Evolutionary conservation across 2,888 invertebrate species (phyloP), one percentile per base, ranked within the genome.

Genomic region (Acanthosepion esculentum): DNA sequence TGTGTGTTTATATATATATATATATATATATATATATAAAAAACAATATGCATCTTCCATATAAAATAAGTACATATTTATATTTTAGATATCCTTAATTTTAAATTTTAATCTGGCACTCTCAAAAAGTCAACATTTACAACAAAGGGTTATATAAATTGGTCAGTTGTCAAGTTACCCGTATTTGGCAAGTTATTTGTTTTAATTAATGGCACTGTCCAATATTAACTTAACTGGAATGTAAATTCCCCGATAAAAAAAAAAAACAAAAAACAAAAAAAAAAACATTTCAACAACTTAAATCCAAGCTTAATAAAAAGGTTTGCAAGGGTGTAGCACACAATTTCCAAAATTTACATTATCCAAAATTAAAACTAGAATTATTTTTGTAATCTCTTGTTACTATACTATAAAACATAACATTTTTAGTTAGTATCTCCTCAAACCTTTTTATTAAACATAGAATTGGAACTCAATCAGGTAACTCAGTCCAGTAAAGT

Each of bases 81-180:
- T 23, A 59, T 59, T 59, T 59, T 59, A 59, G 59, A 7, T 26
- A 59, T 23, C 59, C 59, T 59, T 59, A 59, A 59, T 59, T 59
- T 59, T 50, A 59, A 23, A 23, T 59, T 59, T 7, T 59, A 59
- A 59, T 59, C 59, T 59, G 59, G n/a, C n/a, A 78, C 78, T 78
- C 78, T 78, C n/a, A n/a, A 78, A 78, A 10, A n/a, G n/a, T 78
- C 78, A 78, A n/a, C 78, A 78, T 78, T 78, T 78, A 78, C n/a
- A 78, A 78, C 64, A 64, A 64, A 64, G 20, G 64, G 26, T 23
- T 64, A 78, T 10, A 78, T n/a, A 78, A 33, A 33, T 23, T 78
- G n/a, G n/a, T 33, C 78, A 78, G 78, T 78, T 78, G n/a, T 78
- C n/a, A n/a, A 78, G 78, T 78, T 78, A n/a, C 78, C n/a, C n/a